Evolutionary conservation across 2,113 vertebrate species (phyloP).

Genomic region (Leptodactylus fuscus): DNA sequence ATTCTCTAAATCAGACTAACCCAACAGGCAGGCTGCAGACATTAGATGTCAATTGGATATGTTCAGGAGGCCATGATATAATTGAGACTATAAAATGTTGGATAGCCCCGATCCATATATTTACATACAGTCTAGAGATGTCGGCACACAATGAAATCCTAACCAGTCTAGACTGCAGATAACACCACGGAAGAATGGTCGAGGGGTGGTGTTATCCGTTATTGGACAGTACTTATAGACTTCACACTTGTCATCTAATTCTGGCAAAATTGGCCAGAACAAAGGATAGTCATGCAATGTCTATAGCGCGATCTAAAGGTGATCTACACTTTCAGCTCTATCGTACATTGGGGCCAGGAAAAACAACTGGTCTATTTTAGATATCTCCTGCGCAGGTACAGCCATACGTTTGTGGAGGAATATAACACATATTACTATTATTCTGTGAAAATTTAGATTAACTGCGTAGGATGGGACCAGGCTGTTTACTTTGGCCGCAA

Average conservation of each 20-base stretch:
- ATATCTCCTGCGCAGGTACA: background rate
- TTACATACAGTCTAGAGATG: background rate
- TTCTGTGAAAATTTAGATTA: background rate
- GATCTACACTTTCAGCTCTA: background rate
- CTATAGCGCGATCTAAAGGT: background rate
- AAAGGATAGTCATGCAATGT: background rate
- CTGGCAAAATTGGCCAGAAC: background rate
- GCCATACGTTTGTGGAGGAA: background rate
- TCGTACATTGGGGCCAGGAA: background rate
- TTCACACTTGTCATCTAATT: background rate
- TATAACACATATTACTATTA: background rate
- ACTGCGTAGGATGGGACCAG: background rate
- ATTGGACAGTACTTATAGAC: background rate
- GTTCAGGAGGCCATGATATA: background rate
- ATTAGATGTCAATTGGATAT: background rate
- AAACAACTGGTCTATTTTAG: background rate
- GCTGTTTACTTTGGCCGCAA: background rate
- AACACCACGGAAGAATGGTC: background rate
- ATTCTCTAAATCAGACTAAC: background rate
- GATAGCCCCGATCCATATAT: background rate
- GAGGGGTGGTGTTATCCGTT: background rate
- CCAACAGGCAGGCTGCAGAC: background rate
- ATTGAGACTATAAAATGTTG: background rate
- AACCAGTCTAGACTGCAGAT: background rate
- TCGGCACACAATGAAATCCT: background rate